Conservation (phyloP, 2,888 invertebrate species). For the Dexiosoma caninum region DNA sequence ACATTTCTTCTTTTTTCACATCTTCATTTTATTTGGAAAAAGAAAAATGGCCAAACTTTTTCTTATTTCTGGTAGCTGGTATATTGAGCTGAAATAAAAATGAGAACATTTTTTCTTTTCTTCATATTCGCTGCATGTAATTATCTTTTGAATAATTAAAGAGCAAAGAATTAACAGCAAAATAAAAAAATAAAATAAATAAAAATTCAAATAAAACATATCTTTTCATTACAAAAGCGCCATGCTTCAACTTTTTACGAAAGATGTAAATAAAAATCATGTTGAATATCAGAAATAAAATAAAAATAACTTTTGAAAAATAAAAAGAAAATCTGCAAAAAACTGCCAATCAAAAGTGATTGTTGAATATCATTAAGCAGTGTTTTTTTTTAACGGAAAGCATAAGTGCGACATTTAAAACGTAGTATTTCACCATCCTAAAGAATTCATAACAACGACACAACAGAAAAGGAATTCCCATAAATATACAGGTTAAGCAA, state of each 20-base stretch:
- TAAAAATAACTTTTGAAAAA: too few species aligned
- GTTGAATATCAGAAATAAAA: neutral
- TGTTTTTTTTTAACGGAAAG: too few species aligned
- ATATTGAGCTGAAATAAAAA: neutral
- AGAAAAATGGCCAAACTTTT: constrained; percentile 41
- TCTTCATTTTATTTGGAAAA: neutral
- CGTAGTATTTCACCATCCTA: too few species aligned
- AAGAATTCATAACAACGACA: too few species aligned
- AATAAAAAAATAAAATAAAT: neutral
- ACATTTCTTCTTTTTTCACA: constrained; percentile 26
- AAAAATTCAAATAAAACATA: neutral
- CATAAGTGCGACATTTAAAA: too few species aligned
- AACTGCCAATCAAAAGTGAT: too few species aligned
- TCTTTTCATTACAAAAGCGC: constrained; percentile 45
- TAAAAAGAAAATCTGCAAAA: too few species aligned
- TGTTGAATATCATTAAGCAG: too few species aligned
- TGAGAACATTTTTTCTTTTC: constrained; percentile 67
- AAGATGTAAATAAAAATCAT: constrained; percentile 33
- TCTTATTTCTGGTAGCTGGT: neutral
- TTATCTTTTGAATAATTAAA: constrained; percentile 76
- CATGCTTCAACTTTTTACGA: constrained; percentile 30
- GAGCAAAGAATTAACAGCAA: constrained; percentile 65
- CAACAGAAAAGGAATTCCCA: too few species aligned
- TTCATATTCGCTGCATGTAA: constrained; percentile 68
- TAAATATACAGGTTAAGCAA: too few species aligned